Base-by-base conservation (phyloP, 2,797 vertebrate species). In the Rhodeus uyekii region DNA sequence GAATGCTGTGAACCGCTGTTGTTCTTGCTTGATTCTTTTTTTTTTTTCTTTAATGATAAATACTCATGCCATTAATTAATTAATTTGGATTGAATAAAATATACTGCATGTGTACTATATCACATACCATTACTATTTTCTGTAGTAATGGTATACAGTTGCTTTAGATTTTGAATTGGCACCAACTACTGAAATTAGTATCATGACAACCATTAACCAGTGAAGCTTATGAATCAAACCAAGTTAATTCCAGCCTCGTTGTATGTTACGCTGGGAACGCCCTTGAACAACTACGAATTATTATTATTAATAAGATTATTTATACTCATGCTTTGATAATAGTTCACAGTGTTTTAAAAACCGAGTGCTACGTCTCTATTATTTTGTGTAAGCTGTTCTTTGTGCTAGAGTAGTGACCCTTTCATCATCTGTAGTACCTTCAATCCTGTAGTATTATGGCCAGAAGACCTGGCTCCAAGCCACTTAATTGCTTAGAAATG, bases 311-410 rank as follows among this genome's bases (percentile, higher is more conserved):
- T n/a, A n/a, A n/a, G n/a, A n/a, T n/a, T n/a, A n/a, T n/a, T 29
- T 75, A 42, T 80, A 27, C 46, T 58, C 22, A 60, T 48, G 29
- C 36, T 44, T 72, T 63, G n/a, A 16, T 22, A 67, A 83, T 36
- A 24, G 19, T 69, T 69, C 36, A 75, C 5, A 16, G 8, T 44
- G 22, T 71, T 53, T 60, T 61, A 39, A 53, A 81, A 81, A 61
- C 3, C 0, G 46, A 19, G 4, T 24, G 3, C 19, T 38, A 55
- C 50, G 39, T 48, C 19, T 34, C 16, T 61, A n/a, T 53, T 48
- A 65, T 48, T 38, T 24, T 36, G 3, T 63, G 4, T 29, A 16
- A 32, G 16, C 46, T 39, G 58, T 14, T 53, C 32, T 78, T 53
- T 71, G 68, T 38, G 22, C 10, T 24, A 39, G 5, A 48, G 36